Base-by-base conservation (phyloP, 2,113 vertebrate species). In the Nothocercus nigrocapillus region DNA sequence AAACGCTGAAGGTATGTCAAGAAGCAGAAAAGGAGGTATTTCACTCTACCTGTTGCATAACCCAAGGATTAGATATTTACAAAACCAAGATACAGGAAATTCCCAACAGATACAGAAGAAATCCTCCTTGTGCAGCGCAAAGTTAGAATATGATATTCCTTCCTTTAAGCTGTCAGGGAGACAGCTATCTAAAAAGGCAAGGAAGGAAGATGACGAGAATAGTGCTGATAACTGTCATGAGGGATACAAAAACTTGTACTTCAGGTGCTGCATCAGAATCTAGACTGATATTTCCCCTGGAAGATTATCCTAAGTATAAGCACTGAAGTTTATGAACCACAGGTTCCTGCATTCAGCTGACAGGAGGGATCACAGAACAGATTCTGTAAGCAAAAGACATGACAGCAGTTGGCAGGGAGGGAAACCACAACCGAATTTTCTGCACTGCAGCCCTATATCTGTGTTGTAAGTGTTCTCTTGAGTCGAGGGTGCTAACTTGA, bases 81-180 rank as follows among this genome's bases (percentile, higher is more conserved):
- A 75, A 72, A 85, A 4, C 7, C 16, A 36, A 69, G n/a, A 34
- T 49, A 49, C 45, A 21, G 10, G 42, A 73, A 68, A 76, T 85
- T 85, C 25, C 66, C 36, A 63, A 83, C 25, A 85, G 47, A 51
- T 1, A 86, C 5, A 75, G 49, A 45, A 80, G 1, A 86, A 82
- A 85, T 38, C 34, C 14, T 72, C 24, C 45, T 74, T 25, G 28
- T 6, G 12, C 15, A 62, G 13, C 58, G 9, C 74, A 89, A 45
- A 67, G 19, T 32, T 11, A 78, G 24, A 42, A 18, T n/a, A 11
- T 1, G 11, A 25, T 1, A 62, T 27, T 13, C 0, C 0, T 42
- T 15, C 44, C 69, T n/a, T 42, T 40, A 73, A 0, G 5, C 44
- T 47, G 19, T 13, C 36, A 89, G 40, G 47, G 49, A 69, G 88